phyloP scores from a whole-genome alignment of 2,888 invertebrate genomes.

The Agrochola lychnidis region DNA sequence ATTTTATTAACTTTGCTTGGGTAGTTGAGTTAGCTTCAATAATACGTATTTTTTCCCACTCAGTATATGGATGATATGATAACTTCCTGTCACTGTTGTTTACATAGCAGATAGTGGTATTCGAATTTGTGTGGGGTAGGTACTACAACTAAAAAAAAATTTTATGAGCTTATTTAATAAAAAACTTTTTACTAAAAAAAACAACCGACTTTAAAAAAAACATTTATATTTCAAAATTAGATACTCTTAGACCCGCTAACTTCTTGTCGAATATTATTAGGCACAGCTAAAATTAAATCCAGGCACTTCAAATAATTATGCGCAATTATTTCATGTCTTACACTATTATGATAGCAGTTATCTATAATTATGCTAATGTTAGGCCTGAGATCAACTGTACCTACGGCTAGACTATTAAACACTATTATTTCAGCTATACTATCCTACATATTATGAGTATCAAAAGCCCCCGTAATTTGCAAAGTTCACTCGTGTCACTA shows the following conservation, averaged over 20 bases:
- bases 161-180: too few relatives aligned
- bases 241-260: too few relatives aligned
- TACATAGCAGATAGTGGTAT: too few relatives aligned
- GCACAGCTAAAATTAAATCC: slow-evolving; percentile 2
- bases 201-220: too few relatives aligned
- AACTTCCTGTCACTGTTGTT: too few relatives aligned
- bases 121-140: too few relatives aligned
- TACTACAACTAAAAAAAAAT: too few relatives aligned
- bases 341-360: slow-evolving; percentile 35
- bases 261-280: not conserved
- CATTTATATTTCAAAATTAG: not conserved
- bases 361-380: slow-evolving; percentile 50
- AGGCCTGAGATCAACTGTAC: slow-evolving; percentile 8
- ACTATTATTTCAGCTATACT: not conserved
- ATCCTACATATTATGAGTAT: not conserved
- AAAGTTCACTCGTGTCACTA: not conserved
- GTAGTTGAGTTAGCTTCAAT: too few relatives aligned
- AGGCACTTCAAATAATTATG: slow-evolving; percentile 22
- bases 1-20: too few relatives aligned
- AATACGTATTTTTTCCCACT: too few relatives aligned
- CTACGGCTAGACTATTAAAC: slow-evolving; percentile 18
- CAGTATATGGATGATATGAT: too few relatives aligned
- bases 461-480: slow-evolving; percentile 8
- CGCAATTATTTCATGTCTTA: slow-evolving; percentile 23
- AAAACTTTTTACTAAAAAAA: too few relatives aligned